Evolutionary conservation across 2,797 vertebrate genomes (phyloP).

Genomic region (Aeoliscus strigatus): DNA sequence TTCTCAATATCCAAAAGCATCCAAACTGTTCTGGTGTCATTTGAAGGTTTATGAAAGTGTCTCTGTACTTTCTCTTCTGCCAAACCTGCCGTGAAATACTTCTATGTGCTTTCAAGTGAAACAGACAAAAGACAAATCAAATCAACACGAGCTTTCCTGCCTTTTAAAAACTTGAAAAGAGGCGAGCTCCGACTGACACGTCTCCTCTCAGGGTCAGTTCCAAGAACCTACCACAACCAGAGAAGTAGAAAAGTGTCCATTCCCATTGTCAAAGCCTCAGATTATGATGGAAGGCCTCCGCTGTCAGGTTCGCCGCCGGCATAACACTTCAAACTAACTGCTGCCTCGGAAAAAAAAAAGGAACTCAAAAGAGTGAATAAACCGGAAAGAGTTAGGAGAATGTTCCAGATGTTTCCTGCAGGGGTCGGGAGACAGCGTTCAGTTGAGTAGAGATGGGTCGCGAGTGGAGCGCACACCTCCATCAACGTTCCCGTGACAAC

Average conservation of each 20-base stretch:
- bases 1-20: too few relatives aligned
- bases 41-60: slow-evolving; percentile 1
- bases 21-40: too few relatives aligned
- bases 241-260: slow-evolving; percentile 37
- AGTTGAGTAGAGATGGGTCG: too few relatives aligned
- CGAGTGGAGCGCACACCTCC: too few relatives aligned
- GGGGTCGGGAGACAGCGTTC: too few relatives aligned
- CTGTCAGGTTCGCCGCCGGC: slow-evolving; percentile 31
- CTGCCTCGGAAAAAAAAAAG: slow-evolving; percentile 13
- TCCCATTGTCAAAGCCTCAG: slow-evolving; percentile 46
- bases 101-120: too few relatives aligned
- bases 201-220: slow-evolving; percentile 15
- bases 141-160: too few relatives aligned
- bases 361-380: slow-evolving; percentile 15
- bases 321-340: slow-evolving; percentile 38
- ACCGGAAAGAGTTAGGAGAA: too few relatives aligned
- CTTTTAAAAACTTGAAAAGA: too few relatives aligned
- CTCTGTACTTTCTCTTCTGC: slow-evolving; percentile 1
- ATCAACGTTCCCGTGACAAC: too few relatives aligned
- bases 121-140: not conserved
- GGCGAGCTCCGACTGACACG: not conserved
- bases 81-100: too few relatives aligned
- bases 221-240: slow-evolving; percentile 29
- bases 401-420: too few relatives aligned
- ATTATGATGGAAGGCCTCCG: slow-evolving; percentile 39